Evolutionary conservation across 2,888 invertebrate genomes (phyloP).

Genomic region (Eucriotettix oculatus): DNA sequence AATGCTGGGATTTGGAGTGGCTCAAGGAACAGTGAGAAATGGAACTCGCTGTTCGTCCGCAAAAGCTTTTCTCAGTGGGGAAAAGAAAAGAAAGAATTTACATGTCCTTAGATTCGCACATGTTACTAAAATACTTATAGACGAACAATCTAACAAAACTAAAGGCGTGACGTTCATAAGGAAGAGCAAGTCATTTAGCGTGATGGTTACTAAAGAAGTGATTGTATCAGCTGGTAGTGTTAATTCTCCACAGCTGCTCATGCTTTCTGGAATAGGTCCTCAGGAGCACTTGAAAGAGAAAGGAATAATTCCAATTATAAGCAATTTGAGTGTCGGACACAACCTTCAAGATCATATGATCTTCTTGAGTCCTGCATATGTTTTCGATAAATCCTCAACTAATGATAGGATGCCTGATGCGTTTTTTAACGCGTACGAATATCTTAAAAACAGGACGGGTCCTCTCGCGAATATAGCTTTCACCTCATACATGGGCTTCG

Average conservation of each 20-base stretch:
- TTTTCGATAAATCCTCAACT: background rate
- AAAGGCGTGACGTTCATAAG: constrained; percentile 50
- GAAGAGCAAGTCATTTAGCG: constrained; percentile 24
- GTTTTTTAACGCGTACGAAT: constrained; percentile 18
- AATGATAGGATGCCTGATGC: too few relatives aligned
- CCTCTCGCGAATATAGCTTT: constrained; percentile 27
- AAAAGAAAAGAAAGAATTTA: constrained; percentile 43
- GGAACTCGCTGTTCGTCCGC: constrained; percentile 35
- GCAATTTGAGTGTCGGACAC: background rate
- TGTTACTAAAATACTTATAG: constrained; percentile 50
- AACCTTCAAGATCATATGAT: background rate
- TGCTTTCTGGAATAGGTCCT: background rate
- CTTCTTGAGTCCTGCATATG: background rate
- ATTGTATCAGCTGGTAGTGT: background rate
- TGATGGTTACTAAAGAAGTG: background rate
- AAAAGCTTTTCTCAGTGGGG: constrained; percentile 42
- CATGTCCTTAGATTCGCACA: constrained; percentile 42
- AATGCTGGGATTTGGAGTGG: background rate
- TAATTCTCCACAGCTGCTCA: background rate
- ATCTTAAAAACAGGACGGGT: constrained; percentile 29
- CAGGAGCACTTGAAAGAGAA: background rate
- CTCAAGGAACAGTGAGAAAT: constrained; percentile 25
- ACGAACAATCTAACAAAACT: constrained; percentile 40
- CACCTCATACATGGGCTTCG: constrained; percentile 33
- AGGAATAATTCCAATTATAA: background rate